These are phyloP conservation scores for Arizona elegans DNA, from an alignment of 2,113 vertebrate genomes.

Conservation along the genomic window DNA sequence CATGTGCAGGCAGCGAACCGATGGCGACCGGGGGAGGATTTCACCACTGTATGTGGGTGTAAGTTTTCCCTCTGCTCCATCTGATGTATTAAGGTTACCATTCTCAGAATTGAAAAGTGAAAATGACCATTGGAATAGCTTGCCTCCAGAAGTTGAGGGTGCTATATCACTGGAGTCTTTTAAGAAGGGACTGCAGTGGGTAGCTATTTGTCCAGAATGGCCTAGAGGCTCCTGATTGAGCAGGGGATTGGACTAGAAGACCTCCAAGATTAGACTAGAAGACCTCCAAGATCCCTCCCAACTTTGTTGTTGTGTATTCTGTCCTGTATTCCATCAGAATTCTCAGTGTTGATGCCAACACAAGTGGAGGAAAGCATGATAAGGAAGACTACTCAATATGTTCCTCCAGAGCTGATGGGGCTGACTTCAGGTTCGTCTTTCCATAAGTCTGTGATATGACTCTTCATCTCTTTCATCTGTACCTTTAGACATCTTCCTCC, in stretches of 20 bases:
- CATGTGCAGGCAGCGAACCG: too few relatives aligned
- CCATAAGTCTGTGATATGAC: background rate
- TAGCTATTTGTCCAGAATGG: background rate
- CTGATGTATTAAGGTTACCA: background rate
- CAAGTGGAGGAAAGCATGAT: background rate
- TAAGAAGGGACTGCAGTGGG: background rate
- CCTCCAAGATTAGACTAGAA: background rate
- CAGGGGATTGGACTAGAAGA: background rate
- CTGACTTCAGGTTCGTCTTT: background rate
- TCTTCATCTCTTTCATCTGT: background rate
- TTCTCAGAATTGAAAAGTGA: background rate
- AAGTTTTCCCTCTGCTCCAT: background rate
- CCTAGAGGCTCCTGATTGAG: background rate
- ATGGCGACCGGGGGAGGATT: too few relatives aligned
- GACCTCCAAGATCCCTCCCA: background rate
- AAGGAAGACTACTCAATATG: background rate
- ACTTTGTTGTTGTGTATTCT: background rate
- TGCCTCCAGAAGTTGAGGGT: background rate
- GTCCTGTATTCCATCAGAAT: background rate
- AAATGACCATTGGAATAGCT: background rate
- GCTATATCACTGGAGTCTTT: background rate
- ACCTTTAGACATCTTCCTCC: background rate
- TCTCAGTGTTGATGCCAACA: background rate
- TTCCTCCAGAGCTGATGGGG: background rate
- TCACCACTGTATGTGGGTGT: background rate